phyloP scores from a whole-genome alignment of 1,140 invertebrate genomes.

The Ephestia elutella region DNA sequence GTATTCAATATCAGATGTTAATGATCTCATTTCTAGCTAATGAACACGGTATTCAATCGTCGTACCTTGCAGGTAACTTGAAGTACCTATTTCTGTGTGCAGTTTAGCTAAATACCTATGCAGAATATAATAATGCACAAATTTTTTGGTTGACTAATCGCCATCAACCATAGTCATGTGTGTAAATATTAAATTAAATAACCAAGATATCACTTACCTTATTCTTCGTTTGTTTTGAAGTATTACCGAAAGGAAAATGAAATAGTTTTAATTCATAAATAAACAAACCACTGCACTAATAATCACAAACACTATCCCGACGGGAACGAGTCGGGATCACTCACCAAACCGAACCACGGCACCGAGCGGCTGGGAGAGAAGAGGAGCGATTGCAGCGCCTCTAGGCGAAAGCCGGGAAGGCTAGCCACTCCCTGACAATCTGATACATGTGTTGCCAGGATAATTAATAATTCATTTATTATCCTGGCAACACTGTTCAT shows the following conservation, averaged over 20 bases:
- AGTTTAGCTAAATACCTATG: background rate
- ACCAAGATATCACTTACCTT: constrained; percentile 23
- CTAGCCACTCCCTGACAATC: constrained; percentile 11
- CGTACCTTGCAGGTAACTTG: too few relatives aligned
- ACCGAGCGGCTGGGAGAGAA: constrained; percentile 10
- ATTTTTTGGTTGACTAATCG: background rate
- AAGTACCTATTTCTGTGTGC: too few relatives aligned
- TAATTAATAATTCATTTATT: too few relatives aligned
- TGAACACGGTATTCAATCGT: background rate
- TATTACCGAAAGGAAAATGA: constrained; percentile 14
- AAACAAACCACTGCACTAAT: constrained; percentile 43
- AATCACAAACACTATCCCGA: constrained; percentile 23
- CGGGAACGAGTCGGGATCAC: constrained; percentile 7
- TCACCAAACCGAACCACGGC: constrained; percentile 17
- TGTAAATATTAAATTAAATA: constrained; percentile 10
- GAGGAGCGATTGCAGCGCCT: constrained; percentile 8
- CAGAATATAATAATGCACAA: too few relatives aligned
- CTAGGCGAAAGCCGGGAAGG: constrained; percentile 2
- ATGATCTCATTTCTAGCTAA: background rate
- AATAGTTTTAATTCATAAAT: constrained; percentile 35
- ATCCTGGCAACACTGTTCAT: background rate
- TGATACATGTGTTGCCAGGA: too few relatives aligned
- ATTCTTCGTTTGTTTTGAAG: constrained; percentile 15
- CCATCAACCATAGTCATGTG: background rate
- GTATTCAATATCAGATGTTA: background rate